These are phyloP conservation scores for Globodera rostochiensis DNA, from an alignment of 1,140 invertebrate species.

Conservation along the genomic window DNA sequence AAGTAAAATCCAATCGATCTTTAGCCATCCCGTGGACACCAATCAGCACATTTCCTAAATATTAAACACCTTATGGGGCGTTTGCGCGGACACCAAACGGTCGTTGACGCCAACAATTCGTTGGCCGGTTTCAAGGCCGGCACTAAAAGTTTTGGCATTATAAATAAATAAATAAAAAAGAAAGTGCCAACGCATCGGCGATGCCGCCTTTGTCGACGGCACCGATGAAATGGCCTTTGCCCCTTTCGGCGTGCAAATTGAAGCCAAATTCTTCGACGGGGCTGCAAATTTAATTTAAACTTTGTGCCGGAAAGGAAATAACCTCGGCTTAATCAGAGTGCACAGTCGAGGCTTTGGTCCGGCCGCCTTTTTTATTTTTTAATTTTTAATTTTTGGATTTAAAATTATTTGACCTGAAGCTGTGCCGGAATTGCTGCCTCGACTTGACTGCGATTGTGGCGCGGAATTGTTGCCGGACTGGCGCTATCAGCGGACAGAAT, in stretches of 20 bases:
- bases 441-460: background rate
- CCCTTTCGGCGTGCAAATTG: conserved; percentile 95
- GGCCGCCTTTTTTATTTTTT: background rate
- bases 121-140: conserved; percentile 69
- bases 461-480: conserved; percentile 10
- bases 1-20: background rate
- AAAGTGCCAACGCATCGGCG: conserved; percentile 39
- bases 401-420: background rate
- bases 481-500: background rate
- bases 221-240: conserved; percentile 80
- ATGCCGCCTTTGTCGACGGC: conserved; percentile 64
- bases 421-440: background rate
- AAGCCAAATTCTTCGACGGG: conserved; percentile 88
- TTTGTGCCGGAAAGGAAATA: background rate
- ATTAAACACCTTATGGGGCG: conserved; percentile 55
- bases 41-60: too few relatives aligned
- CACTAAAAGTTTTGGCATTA: background rate
- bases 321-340: conserved; percentile 10
- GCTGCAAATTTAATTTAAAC: conserved; percentile 18
- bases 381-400: background rate
- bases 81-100: conserved; percentile 57
- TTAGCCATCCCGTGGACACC: background rate
- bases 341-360: conserved; percentile 27
- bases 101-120: conserved; percentile 71
- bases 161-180: background rate